These are phyloP conservation scores for Bembecia ichneumoniformis DNA, from an alignment of 2,888 invertebrate genomes.

Conservation along the genomic window DNA sequence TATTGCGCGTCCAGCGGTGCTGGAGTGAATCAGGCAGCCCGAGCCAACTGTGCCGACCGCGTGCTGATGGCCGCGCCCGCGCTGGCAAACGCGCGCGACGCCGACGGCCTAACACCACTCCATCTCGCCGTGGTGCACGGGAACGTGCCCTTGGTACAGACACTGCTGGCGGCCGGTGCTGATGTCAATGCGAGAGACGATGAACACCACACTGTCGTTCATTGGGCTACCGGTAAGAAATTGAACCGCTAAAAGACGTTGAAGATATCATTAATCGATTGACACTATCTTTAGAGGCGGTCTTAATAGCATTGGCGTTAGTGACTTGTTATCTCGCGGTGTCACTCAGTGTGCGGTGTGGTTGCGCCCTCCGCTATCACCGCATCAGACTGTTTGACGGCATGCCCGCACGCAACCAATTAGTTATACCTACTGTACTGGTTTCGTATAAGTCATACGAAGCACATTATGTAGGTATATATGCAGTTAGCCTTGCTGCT, in stretches of 20 bases:
- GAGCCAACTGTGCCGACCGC: conserved; percentile 89
- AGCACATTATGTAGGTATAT: neutral
- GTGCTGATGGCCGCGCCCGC: conserved; percentile 91
- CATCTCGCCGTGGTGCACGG: conserved; percentile 97
- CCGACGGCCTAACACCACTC: conserved; percentile 95
- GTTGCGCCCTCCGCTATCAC: conserved; percentile 32
- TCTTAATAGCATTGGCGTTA: conserved; percentile 8
- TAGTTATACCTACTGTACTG: conserved; percentile 23
- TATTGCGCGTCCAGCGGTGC: conserved; percentile 90
- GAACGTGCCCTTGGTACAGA: conserved; percentile 87
- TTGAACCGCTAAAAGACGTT: neutral
- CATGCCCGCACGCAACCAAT: conserved; percentile 80
- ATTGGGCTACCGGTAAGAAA: conserved; percentile 95
- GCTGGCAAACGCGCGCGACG: conserved; percentile 86
- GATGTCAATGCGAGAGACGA: conserved; percentile 92
- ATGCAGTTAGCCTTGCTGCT: neutral
- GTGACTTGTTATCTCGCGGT: conserved; percentile 45
- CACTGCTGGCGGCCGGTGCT: conserved; percentile 89
- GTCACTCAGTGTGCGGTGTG: conserved; percentile 35
- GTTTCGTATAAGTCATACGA: conserved; percentile 22
- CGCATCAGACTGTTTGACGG: conserved; percentile 68
- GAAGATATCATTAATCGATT: no score
- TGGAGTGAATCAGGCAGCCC: conserved; percentile 78
- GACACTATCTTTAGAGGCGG: no score
- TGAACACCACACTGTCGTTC: conserved; percentile 95